These are phyloP conservation scores for Hydraecia micacea DNA, from an alignment of 2,888 invertebrate genomes.

Conservation along the genomic window DNA sequence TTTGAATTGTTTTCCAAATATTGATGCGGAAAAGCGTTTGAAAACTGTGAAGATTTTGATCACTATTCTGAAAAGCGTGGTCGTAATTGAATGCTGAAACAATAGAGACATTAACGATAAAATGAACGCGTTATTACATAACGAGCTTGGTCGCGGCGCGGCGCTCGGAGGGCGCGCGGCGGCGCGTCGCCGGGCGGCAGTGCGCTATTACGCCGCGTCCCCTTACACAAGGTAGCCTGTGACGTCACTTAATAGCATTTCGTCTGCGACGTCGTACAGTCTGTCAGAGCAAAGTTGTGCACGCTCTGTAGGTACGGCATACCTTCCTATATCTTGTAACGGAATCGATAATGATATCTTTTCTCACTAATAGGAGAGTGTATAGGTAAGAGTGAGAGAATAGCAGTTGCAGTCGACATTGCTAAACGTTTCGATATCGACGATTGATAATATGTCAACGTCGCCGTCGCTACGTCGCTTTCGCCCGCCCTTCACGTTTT, in stretches of 20 bases:
- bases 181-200: constrained; percentile 51
- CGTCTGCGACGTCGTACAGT: constrained; percentile 83
- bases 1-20: neutral
- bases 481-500: constrained; percentile 11
- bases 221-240: constrained; percentile 82
- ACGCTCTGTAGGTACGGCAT: constrained; percentile 37
- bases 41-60: neutral
- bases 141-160: constrained; percentile 54
- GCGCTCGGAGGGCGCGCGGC: constrained; percentile 19
- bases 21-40: neutral
- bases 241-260: constrained; percentile 84
- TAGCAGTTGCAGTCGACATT: constrained; percentile 16
- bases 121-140: constrained; percentile 78
- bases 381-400: constrained; percentile 45
- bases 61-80: constrained; percentile 9
- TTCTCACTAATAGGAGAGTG: constrained; percentile 25
- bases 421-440: constrained; percentile 20
- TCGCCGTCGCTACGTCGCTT: constrained; percentile 3
- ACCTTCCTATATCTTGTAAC: constrained; percentile 42
- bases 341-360: constrained; percentile 55
- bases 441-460: constrained; percentile 35
- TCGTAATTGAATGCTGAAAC: constrained; percentile 49
- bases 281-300: constrained; percentile 72
- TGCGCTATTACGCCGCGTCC: constrained; percentile 74
- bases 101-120: constrained; percentile 66